These are phyloP conservation scores for Spodoptera frugiperda DNA, from an alignment of 1,140 invertebrate genomes.

Conservation along the genomic window DNA sequence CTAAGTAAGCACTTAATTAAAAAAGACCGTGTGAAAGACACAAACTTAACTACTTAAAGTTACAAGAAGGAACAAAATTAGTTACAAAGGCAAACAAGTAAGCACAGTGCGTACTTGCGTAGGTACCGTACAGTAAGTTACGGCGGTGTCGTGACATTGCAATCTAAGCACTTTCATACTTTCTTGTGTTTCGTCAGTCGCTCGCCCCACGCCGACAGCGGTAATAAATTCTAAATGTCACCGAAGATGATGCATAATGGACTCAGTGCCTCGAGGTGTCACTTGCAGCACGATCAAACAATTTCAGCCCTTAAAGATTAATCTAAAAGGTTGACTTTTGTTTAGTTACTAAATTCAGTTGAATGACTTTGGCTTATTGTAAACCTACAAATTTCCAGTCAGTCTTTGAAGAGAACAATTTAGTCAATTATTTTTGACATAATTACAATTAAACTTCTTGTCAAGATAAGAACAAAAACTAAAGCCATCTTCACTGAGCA, in stretches of 20 bases:
- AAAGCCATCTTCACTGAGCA: too few species aligned
- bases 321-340: slow-evolving; percentile 28
- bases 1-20: not conserved
- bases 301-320: slow-evolving; percentile 49
- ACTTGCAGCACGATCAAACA: slow-evolving; percentile 44
- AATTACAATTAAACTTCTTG: too few species aligned
- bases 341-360: too few species aligned
- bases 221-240: slow-evolving; percentile 78
- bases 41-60: not conserved
- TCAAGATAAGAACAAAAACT: too few species aligned
- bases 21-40: not conserved
- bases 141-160: slow-evolving; percentile 48
- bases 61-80: slow-evolving; percentile 2
- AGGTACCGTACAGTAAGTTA: slow-evolving; percentile 1
- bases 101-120: slow-evolving; percentile 4
- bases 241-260: slow-evolving; percentile 73
- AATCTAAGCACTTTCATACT: slow-evolving; percentile 54
- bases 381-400: too few species aligned
- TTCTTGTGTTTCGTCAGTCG: slow-evolving; percentile 59
- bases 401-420: too few species aligned
- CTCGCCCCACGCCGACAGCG: slow-evolving; percentile 62
- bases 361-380: too few species aligned
- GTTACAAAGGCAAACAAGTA: slow-evolving; percentile 32
- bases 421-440: too few species aligned
- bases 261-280: slow-evolving; percentile 64